Percentiles rank a stretch among this genome's conserved stretches.
Evolutionary conservation across 1,140 invertebrate species (phyloP).

Genomic region (Lethrus apterus): DNA sequence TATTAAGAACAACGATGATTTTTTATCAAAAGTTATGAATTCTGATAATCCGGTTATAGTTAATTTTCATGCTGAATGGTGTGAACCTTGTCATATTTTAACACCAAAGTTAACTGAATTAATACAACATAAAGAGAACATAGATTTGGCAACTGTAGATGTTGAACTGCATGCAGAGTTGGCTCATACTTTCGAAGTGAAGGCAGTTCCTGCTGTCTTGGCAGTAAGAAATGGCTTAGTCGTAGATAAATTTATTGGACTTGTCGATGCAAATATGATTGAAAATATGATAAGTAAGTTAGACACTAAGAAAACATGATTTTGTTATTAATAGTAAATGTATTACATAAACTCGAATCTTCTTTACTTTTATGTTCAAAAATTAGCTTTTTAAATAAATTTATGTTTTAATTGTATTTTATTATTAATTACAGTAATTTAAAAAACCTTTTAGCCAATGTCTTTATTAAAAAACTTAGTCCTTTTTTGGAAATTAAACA

Average conservation of each 20-base stretch:
- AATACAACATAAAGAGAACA: conserved; percentile 64
- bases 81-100: conserved; percentile 91
- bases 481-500: too few species aligned
- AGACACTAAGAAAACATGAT: conserved; percentile 42
- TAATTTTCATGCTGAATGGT: conserved; percentile 87
- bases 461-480: too few species aligned
- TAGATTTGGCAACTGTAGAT: conserved; percentile 86
- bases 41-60: conserved; percentile 74
- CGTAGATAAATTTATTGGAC: conserved; percentile 86
- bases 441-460: too few species aligned
- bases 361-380: too few species aligned
- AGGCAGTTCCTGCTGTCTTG: conserved; percentile 85
- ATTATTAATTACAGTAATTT: too few species aligned
- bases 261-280: conserved; percentile 78
- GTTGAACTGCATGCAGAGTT: conserved; percentile 83
- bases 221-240: conserved; percentile 82
- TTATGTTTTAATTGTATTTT: too few species aligned
- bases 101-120: conserved; percentile 83
- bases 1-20: conserved; percentile 51
- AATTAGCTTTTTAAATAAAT: too few species aligned
- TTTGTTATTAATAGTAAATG: too few species aligned
- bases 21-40: conserved; percentile 67
- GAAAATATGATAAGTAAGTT: conserved; percentile 75
- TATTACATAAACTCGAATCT: too few species aligned
- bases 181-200: conserved; percentile 75